Evolutionary conservation across 2,797 vertebrate species (phyloP).

Genomic region (Arctocebus calabarensis): DNA sequence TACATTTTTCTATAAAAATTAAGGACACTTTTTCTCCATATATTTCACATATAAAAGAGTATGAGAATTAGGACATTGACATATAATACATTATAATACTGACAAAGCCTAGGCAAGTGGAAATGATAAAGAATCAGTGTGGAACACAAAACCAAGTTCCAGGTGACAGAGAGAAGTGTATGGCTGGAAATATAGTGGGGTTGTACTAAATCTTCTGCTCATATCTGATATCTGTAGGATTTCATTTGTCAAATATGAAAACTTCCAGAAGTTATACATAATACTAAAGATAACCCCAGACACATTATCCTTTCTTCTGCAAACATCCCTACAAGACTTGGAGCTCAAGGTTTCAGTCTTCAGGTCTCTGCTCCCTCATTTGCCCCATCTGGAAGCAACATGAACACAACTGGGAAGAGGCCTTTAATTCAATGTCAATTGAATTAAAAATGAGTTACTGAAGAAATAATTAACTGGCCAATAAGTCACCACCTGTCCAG

Average conservation of each 20-base stretch:
- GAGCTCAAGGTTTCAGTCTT: neutral
- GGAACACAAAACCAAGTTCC: neutral
- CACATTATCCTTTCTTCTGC: neutral
- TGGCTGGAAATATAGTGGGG: conserved; percentile 7
- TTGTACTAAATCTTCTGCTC: conserved; percentile 36
- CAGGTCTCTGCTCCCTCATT: neutral
- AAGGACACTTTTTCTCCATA: conserved; percentile 24
- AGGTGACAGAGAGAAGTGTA: conserved; percentile 55
- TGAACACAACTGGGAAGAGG: neutral
- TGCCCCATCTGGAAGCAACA: neutral
- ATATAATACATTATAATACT: conserved; percentile 62
- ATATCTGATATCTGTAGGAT: conserved; percentile 61
- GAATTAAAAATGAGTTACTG: neutral
- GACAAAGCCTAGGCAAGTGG: conserved; percentile 42
- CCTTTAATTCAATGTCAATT: neutral
- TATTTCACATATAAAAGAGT: conserved; percentile 46
- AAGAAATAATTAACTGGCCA: neutral
- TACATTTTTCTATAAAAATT: conserved; percentile 62
- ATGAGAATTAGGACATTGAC: conserved; percentile 29
- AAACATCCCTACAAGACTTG: conserved; percentile 18
- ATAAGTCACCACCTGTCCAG: neutral
- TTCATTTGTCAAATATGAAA: conserved; percentile 75
- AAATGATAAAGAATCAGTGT: conserved; percentile 52
- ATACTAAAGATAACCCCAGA: conserved; percentile 48
- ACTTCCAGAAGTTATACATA: neutral